Percentiles rank a stretch among this genome's conserved stretches.
These are phyloP conservation scores for Hypocryptadius cinnamomeus DNA, from an alignment of 2,113 vertebrate genomes.

Conservation along the genomic window DNA sequence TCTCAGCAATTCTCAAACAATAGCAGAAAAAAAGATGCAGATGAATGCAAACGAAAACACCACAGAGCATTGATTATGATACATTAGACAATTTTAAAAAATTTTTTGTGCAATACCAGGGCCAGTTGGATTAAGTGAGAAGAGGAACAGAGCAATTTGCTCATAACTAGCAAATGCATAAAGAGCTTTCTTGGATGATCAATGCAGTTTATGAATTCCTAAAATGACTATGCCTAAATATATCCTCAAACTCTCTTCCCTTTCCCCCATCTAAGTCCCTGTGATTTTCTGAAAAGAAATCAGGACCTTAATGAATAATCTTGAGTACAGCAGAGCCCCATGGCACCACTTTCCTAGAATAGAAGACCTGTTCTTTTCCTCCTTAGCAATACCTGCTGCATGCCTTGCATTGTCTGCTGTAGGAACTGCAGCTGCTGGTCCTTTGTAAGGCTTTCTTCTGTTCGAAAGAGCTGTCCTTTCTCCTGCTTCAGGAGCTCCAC, in stretches of 20 bases:
- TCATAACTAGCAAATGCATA: not conserved
- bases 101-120: not conserved
- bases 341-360: not conserved
- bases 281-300: not conserved
- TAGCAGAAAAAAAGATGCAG: not conserved
- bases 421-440: conserved; percentile 86
- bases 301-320: not conserved
- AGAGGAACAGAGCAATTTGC: not conserved
- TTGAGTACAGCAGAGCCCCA: not conserved
- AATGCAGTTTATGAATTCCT: not conserved
- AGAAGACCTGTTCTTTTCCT: not conserved
- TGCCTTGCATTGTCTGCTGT: conserved; percentile 87
- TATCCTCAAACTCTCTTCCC: not conserved
- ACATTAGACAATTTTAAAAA: not conserved
- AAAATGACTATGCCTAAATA: not conserved
- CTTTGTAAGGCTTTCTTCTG: conserved; percentile 79
- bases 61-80: not conserved
- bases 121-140: not conserved
- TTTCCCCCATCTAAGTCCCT: not conserved
- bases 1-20: not conserved
- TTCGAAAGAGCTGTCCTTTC: conserved; percentile 73
- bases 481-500: conserved; percentile 92
- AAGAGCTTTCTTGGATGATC: not conserved
- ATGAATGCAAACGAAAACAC: not conserved
- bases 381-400: conserved; percentile 85